A percentile compares a stretch with the other conserved stretches of the same genome.
Conservation (phyloP, 2,797 vertebrate species). For the Fistularia tabacaria region DNA sequence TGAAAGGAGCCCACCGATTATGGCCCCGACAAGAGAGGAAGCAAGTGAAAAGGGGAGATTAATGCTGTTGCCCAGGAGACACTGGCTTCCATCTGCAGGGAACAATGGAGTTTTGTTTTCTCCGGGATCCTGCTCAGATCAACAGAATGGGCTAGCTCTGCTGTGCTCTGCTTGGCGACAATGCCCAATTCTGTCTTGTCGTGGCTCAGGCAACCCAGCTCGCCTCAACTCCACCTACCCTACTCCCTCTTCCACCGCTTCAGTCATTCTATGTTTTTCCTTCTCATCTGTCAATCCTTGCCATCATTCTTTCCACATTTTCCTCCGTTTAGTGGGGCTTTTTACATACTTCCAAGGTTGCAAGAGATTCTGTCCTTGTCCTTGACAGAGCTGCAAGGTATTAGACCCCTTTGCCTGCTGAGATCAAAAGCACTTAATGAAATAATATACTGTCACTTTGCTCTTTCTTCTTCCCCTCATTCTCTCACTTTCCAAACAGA, state of each 20-base stretch:
- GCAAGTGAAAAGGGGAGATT: slow-evolving; percentile 95
- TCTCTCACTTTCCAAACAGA: slow-evolving; percentile 41
- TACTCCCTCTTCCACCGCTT: slow-evolving; percentile 28
- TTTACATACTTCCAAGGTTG: slow-evolving; percentile 78
- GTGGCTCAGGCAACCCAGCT: slow-evolving; percentile 29
- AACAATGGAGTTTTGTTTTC: slow-evolving; percentile 99
- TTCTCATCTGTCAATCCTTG: slow-evolving; percentile 29
- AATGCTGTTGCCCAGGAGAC: slow-evolving; percentile 99
- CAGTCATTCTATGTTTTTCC: slow-evolving; percentile 8
- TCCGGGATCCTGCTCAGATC: slow-evolving; percentile 99
- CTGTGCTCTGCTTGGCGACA: slow-evolving; percentile 80
- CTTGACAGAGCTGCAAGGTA: slow-evolving; percentile 87
- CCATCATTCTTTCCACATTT: slow-evolving; percentile 48
- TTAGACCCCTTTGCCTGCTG: slow-evolving; percentile 81
- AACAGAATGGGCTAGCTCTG: slow-evolving; percentile 77
- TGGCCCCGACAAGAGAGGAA: slow-evolving; percentile 92
- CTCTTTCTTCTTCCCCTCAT: slow-evolving; percentile 48
- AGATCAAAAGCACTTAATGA: slow-evolving; percentile 90
- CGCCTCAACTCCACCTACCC: background rate
- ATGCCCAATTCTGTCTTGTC: slow-evolving; percentile 89
- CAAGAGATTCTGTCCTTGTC: slow-evolving; percentile 89
- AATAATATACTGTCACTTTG: slow-evolving; percentile 87
- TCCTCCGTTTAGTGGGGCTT: slow-evolving; percentile 52
- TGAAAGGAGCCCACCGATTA: slow-evolving; percentile 99
- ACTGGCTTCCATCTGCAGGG: slow-evolving; percentile 99